Conservation (phyloP, 2,113 vertebrate species). For the Petrocephalus microphthalmus region DNA sequence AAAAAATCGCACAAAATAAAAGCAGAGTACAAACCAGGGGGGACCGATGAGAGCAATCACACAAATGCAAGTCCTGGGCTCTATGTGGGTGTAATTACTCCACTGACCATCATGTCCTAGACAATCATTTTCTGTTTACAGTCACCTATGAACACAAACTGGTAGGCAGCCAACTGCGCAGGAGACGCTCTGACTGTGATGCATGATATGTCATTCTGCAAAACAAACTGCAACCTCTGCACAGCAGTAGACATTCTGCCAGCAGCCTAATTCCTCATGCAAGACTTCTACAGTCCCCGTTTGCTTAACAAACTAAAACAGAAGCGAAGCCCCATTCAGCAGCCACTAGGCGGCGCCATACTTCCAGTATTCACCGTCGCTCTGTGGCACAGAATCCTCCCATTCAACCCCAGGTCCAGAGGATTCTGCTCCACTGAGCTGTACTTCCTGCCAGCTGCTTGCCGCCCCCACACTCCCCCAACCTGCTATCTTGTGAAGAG, state of each 20-base stretch:
- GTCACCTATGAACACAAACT: background rate
- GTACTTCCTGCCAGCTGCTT: constrained; percentile 7
- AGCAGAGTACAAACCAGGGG: background rate
- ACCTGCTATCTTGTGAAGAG: background rate
- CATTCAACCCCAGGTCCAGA: background rate
- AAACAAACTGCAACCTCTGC: background rate
- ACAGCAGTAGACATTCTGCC: background rate
- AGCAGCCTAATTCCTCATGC: background rate
- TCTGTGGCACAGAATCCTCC: background rate
- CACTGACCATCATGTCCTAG: background rate
- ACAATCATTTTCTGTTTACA: constrained; percentile 5
- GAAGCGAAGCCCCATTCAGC: background rate
- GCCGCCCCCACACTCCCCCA: background rate
- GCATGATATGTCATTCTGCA: background rate
- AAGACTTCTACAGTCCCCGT: background rate
- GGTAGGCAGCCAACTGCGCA: background rate
- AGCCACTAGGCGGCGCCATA: background rate
- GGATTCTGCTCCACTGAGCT: background rate
- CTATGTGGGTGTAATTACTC: constrained; percentile 15
- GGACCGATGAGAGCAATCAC: constrained; percentile 4
- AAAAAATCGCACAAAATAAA: constrained; percentile 3
- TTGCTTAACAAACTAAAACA: background rate
- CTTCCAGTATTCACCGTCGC: background rate
- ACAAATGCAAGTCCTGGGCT: background rate
- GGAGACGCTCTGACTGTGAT: background rate